A percentile compares a stretch with the other conserved stretches of the same genome.
Evolutionary conservation across 2,113 vertebrate genomes (phyloP).

Genomic region (Gyps fulvus): DNA sequence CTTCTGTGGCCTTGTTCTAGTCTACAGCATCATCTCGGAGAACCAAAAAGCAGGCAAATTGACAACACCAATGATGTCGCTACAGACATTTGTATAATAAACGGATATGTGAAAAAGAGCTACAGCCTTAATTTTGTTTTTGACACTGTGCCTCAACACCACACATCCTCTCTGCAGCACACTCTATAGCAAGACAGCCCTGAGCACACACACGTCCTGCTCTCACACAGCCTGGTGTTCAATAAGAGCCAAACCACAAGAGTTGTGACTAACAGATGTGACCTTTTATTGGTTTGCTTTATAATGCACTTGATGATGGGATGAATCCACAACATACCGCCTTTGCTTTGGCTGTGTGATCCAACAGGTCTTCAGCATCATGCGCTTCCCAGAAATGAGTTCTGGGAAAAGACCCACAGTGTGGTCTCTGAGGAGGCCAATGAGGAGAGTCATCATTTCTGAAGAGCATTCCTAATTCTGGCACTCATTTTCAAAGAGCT

Average conservation of each 20-base stretch:
- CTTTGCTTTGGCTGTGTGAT: neutral
- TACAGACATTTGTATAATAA: neutral
- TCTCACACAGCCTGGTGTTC: neutral
- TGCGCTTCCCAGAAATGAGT: neutral
- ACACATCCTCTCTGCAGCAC: neutral
- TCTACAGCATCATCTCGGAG: neutral
- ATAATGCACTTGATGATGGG: neutral
- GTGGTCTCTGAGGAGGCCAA: neutral
- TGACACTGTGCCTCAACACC: neutral
- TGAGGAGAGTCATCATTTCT: neutral
- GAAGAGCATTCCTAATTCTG: neutral
- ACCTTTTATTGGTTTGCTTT: slow-evolving; percentile 21
- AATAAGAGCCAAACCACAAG: slow-evolving; percentile 23
- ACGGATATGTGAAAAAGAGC: neutral
- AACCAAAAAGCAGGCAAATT: neutral
- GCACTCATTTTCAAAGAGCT: neutral
- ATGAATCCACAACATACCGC: neutral
- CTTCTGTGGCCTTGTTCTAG: neutral
- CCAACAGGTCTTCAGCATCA: neutral
- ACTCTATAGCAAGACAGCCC: neutral
- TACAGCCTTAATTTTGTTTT: neutral
- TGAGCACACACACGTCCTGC: neutral
- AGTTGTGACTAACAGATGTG: slow-evolving; percentile 10
- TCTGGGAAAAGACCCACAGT: neutral
- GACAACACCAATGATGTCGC: neutral